Base-by-base conservation (phyloP, 2,888 invertebrate species). In the Notodromas monacha region DNA sequence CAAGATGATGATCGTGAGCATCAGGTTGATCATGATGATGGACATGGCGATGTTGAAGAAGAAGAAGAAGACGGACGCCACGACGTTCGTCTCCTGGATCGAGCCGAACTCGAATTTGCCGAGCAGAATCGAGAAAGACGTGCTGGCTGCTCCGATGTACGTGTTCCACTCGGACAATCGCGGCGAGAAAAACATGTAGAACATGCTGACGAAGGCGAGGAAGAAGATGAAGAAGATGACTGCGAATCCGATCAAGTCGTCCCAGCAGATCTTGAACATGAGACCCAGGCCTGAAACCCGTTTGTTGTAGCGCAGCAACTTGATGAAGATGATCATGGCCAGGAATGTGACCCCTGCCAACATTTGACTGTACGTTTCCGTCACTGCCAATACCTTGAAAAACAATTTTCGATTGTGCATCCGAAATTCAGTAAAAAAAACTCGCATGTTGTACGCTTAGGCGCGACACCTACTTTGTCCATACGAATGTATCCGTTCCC, bases 401-500 rank as follows among this genome's bases (percentile, higher is more conserved):
- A n/a, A n/a, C n/a, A n/a, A n/a, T n/a, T n/a, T n/a, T n/a, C n/a
- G n/a, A n/a, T n/a, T n/a, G n/a, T n/a, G n/a, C n/a, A n/a, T n/a
- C n/a, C n/a, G n/a, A n/a, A n/a, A n/a, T n/a, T n/a, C n/a, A n/a
- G n/a, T n/a, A n/a, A n/a, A n/a, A n/a, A n/a, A n/a, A n/a, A n/a
- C n/a, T n/a, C n/a, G n/a, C n/a, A n/a, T n/a, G n/a, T n/a, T n/a
- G n/a, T n/a, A n/a, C n/a, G n/a, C n/a, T n/a, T n/a, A n/a, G n/a
- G n/a, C n/a, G n/a, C 29, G 10, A 36, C 14, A 10, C 35, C 38
- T 3, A 38, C 31, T 14, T 35, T 40, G 29, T 43, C 42, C 31
- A 48, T 39, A 27, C 45, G 44, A 14, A 48, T 42, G 39, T 48
- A 47, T 4, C 42, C 40, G 33, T 46, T 48, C 5, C 48, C 47